A percentile compares a stretch with the other conserved stretches of the same genome.
Conservation (phyloP, 2,797 vertebrate species). For the Nannoperca obscura region DNA sequence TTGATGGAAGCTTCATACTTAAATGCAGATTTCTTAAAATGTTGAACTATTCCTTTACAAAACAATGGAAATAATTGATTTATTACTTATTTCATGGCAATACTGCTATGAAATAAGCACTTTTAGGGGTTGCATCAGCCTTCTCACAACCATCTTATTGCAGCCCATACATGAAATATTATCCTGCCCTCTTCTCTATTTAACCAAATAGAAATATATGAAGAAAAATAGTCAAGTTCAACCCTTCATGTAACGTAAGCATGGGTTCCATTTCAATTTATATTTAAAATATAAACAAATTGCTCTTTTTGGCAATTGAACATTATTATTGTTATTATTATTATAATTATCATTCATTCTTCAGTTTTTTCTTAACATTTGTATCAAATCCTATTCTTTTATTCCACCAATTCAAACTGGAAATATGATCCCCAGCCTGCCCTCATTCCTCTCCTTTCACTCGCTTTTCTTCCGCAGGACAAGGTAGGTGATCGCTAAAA, state of each 20-base stretch:
- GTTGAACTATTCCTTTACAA: conserved; percentile 3
- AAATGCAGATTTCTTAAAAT: conserved; percentile 11
- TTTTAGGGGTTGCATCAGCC: not conserved
- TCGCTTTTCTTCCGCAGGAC: conserved; percentile 90
- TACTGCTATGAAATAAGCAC: conserved; percentile 11
- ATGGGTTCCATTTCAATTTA: conserved; percentile 30
- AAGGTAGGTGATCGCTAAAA: conserved; percentile 91
- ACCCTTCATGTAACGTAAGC: conserved; percentile 37
- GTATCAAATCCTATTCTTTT: conserved; percentile 16
- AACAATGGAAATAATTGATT: conserved; percentile 10
- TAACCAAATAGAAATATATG: conserved; percentile 27
- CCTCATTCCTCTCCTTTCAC: conserved; percentile 53
- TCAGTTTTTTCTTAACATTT: conserved; percentile 1
- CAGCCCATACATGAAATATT: conserved; percentile 4
- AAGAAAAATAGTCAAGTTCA: conserved; percentile 24
- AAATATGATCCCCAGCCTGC: conserved; percentile 28
- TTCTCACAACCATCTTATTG: conserved; percentile 9
- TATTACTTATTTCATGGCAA: conserved; percentile 4
- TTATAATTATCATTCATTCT: not conserved
- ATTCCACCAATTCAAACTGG: conserved; percentile 38
- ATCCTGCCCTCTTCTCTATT: conserved; percentile 4
- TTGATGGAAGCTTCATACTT: not conserved
- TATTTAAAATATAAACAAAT: conserved; percentile 59
- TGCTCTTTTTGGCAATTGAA: conserved; percentile 61
- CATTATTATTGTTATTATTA: not conserved